Evolutionary conservation across 2,888 invertebrate species (phyloP).

Genomic region (Eilema sororculum): DNA sequence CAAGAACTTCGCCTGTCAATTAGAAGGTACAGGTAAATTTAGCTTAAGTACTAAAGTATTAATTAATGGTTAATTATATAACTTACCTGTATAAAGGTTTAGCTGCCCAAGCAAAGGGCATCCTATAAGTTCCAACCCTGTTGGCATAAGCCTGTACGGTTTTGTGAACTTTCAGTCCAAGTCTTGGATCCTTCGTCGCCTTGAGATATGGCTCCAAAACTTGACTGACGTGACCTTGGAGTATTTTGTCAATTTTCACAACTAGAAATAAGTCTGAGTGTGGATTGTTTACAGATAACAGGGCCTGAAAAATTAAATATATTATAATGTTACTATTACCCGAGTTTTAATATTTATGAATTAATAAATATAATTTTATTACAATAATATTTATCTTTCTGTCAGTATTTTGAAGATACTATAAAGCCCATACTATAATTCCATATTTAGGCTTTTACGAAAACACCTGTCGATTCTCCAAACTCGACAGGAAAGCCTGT

Average conservation of each 20-base stretch:
- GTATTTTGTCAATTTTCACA: constrained; percentile 96
- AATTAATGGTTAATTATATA: too few relatives aligned
- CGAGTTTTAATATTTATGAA: too few relatives aligned
- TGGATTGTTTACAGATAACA: constrained; percentile 95
- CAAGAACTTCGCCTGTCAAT: too few relatives aligned
- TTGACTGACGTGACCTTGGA: constrained; percentile 95
- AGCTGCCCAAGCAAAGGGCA: constrained; percentile 99
- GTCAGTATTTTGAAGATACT: too few relatives aligned
- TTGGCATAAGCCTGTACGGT: constrained; percentile 93
- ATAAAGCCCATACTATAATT: too few relatives aligned
- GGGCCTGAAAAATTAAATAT: constrained; percentile 87
- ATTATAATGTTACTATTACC: too few relatives aligned
- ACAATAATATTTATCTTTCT: too few relatives aligned
- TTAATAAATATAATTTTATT: too few relatives aligned
- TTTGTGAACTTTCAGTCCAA: constrained; percentile 93
- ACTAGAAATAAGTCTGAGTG: constrained; percentile 97
- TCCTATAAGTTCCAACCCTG: constrained; percentile 95
- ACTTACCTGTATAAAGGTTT: constrained; percentile 91
- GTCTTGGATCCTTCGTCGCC: constrained; percentile 92
- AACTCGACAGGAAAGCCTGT: too few relatives aligned
- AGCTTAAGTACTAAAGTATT: background rate
- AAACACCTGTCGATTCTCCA: too few relatives aligned
- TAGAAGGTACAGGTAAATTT: too few relatives aligned
- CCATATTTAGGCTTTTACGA: too few relatives aligned
- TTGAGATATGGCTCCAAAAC: constrained; percentile 95